Evolutionary conservation across 1,140 invertebrate species (phyloP), one percentile per base, ranked within the genome.

Genomic region (Himalopsyche phryganea): DNA sequence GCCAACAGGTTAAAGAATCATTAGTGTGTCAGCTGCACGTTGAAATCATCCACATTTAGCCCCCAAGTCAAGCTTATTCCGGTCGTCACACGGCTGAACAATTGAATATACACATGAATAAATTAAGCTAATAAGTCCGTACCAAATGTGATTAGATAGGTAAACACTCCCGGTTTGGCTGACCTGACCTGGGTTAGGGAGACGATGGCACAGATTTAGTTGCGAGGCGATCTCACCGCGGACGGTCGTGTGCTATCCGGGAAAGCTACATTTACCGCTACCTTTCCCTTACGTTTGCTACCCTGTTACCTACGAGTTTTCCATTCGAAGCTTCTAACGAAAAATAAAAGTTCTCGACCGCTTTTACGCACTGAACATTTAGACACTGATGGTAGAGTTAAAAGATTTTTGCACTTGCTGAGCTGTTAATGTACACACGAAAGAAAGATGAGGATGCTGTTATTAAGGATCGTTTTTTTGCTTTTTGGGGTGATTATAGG

Each of bases 131-230:
- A 63, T 63, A 63, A 63, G 60, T 58, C 45, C 48, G 44, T 28
- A 53, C 50, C 47, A 51, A 50, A 52, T 50, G 36, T 45, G 51
- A 63, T 63, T 58, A 58, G 60, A 54, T 50, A 42, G 55, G 36
- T 46, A 61, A 61, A 61, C 48, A 61, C 48, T 47, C 23, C 49
- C 19, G 41, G 50, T 58, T 50, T 54, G 50, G 50, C 55, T 53
- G 60, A 63, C 60, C 60, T 63, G 60, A 63, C 60, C 60, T 63
- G 60, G 60, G 60, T 50, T 55, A 58, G 54, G 20, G 54, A 61
- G 49, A 58, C 41, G 40, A 33, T 42, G 60, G 60, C 60, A 51
- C 60, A 63, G 60, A 63, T 63, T 63, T 57, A 63, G 60, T 63
- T 53, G 60, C 60, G 60, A 54, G 50, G 42, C 60, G 56, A 48